phyloP scores from a whole-genome alignment of 2,888 invertebrate genomes.

The Archaeoteleia sp. region DNA sequence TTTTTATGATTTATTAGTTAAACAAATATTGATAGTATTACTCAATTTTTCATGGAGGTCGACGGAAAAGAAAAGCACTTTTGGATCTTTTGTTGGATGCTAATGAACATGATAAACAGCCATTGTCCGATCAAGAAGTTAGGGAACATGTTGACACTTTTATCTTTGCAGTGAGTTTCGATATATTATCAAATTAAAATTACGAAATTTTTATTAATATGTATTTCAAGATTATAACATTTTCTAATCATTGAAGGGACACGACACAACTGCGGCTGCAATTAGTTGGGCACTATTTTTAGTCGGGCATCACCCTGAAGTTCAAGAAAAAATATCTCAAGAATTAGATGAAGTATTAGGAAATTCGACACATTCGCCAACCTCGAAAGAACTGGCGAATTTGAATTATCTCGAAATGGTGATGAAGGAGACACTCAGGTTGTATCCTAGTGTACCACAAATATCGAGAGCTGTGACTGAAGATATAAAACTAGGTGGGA shows the following conservation, averaged over 20 bases:
- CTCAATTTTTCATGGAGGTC: no score
- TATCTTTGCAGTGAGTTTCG: constrained; percentile 80
- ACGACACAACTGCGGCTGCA: constrained; percentile 77
- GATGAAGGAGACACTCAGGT: constrained; percentile 78
- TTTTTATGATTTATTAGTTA: no score
- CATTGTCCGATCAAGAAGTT: constrained; percentile 78
- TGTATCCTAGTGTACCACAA: constrained; percentile 77
- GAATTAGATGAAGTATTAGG: constrained; percentile 73
- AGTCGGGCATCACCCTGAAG: constrained; percentile 75
- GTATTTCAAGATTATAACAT: constrained; percentile 2
- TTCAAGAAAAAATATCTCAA: constrained; percentile 75
- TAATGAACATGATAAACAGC: constrained; percentile 77
- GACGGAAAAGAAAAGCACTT: constrained; percentile 65
- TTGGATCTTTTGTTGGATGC: constrained; percentile 81
- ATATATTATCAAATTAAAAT: not conserved
- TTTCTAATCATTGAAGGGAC: constrained; percentile 74
- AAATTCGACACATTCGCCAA: constrained; percentile 58
- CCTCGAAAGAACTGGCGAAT: constrained; percentile 67
- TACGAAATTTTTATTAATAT: not conserved
- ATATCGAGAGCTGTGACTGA: constrained; percentile 75
- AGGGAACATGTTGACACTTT: constrained; percentile 84
- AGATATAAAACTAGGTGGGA: constrained; percentile 74
- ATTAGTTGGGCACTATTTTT: constrained; percentile 76
- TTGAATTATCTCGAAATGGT: constrained; percentile 78
- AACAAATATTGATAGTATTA: no score